phyloP scores from a whole-genome alignment of 2,113 vertebrate species.

The Oplegnathus fasciatus region DNA sequence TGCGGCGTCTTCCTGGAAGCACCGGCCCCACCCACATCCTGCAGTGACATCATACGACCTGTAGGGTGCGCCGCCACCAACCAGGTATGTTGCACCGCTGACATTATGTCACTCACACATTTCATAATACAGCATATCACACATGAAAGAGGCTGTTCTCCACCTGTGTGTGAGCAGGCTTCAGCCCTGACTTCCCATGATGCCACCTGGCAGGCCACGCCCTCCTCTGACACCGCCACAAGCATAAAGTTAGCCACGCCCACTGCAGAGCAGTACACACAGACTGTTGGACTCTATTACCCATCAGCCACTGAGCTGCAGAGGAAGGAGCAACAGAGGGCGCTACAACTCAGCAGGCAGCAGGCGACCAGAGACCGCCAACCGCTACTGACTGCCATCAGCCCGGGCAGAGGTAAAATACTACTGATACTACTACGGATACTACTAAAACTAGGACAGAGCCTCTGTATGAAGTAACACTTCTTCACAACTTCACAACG shows the following conservation, averaged over 20 bases:
- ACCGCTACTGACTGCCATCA: constrained; percentile 88
- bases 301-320: constrained; percentile 89
- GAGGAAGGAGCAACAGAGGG: constrained; percentile 81
- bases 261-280: constrained; percentile 85
- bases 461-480: too few species aligned
- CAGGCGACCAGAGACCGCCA: constrained; percentile 84
- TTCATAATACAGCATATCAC: neutral
- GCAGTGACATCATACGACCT: constrained; percentile 12
- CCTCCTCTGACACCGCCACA: constrained; percentile 43
- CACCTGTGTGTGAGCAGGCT: neutral
- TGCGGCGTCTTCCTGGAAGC: constrained; percentile 88
- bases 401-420: constrained; percentile 91
- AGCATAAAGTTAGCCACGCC: constrained; percentile 50
- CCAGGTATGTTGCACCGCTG: neutral
- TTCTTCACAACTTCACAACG: too few species aligned
- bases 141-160: neutral
- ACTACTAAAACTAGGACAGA: neutral
- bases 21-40: constrained; percentile 39
- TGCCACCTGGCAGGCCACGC: constrained; percentile 78
- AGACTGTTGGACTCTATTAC: constrained; percentile 92
- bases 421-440: neutral
- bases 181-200: constrained; percentile 42
- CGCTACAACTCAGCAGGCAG: constrained; percentile 82
- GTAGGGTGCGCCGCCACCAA: neutral
- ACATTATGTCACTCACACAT: neutral